Percentiles rank a stretch among this genome's conserved stretches.
These are phyloP conservation scores for Noctua comes DNA, from an alignment of 2,888 invertebrate species.

Conservation along the genomic window DNA sequence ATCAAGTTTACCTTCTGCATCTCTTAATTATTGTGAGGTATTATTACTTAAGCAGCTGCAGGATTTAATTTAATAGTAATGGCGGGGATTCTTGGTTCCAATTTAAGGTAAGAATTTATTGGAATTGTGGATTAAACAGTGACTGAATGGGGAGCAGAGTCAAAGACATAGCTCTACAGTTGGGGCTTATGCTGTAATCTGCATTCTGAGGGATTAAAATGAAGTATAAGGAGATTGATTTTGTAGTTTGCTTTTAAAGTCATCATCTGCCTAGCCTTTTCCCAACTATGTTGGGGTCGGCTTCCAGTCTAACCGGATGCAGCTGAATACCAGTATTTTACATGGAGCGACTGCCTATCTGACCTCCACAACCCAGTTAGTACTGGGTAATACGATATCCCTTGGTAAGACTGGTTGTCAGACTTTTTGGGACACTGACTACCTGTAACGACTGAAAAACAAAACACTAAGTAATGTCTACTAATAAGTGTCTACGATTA, in stretches of 20 bases:
- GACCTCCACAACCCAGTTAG: no score
- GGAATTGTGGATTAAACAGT: conserved; percentile 39
- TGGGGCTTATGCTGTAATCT: not conserved
- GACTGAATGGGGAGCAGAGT: conserved; percentile 7
- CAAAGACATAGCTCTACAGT: not conserved
- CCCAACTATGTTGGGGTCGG: no score
- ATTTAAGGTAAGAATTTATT: conserved; percentile 50
- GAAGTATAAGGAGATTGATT: not conserved
- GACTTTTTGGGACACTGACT: no score
- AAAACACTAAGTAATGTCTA: no score
- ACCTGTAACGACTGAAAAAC: no score
- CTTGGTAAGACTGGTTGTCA: no score
- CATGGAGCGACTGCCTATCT: no score
- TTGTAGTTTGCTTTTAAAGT: no score
- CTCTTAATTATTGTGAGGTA: not conserved
- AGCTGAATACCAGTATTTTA: no score
- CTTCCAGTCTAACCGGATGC: no score
- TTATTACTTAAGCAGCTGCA: conserved; percentile 48
- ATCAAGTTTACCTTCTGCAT: conserved; percentile 21
- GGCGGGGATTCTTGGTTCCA: conserved; percentile 40
- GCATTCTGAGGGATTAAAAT: not conserved
- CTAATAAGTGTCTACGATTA: not conserved
- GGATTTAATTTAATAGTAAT: conserved; percentile 56
- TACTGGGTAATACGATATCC: no score
- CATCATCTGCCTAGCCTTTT: no score